Conservation (phyloP, 2,888 invertebrate species). For the Adelognathus sp. region DNA sequence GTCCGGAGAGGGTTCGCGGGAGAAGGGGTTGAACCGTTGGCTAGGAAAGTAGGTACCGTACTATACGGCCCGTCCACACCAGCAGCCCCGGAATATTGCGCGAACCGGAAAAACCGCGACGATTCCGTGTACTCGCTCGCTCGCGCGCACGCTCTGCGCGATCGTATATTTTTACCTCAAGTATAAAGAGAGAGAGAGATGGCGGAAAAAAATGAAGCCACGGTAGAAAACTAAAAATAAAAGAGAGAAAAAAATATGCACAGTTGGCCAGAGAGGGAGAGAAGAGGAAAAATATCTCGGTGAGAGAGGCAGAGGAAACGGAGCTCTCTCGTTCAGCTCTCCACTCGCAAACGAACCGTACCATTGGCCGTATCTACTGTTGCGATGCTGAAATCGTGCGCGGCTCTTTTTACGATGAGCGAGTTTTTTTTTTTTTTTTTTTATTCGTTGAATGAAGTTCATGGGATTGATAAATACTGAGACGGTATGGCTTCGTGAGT, state of each 20-base stretch:
- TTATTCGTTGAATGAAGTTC: too few species aligned
- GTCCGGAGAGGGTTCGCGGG: background rate
- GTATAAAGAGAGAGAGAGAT: slow-evolving; percentile 36
- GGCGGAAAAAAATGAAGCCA: slow-evolving; percentile 38
- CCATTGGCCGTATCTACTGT: slow-evolving; percentile 27
- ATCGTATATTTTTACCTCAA: slow-evolving; percentile 57
- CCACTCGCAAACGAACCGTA: slow-evolving; percentile 30
- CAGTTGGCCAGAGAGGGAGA: slow-evolving; percentile 66
- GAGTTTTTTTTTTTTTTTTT: too few species aligned
- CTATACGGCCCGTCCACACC: slow-evolving; percentile 56
- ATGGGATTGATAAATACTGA: too few species aligned
- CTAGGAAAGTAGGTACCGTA: slow-evolving; percentile 9
- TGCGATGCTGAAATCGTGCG: background rate
- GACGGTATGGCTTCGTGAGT: too few species aligned
- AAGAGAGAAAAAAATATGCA: slow-evolving; percentile 76
- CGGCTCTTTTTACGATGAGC: background rate
- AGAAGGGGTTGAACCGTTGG: background rate
- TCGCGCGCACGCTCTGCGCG: too few species aligned
- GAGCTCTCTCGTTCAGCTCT: slow-evolving; percentile 31
- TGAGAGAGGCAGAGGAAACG: slow-evolving; percentile 39
- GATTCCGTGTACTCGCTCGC: slow-evolving; percentile 53
- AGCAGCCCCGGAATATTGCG: slow-evolving; percentile 51
- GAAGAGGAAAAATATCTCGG: slow-evolving; percentile 68
- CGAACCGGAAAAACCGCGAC: slow-evolving; percentile 58
- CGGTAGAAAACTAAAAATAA: too few species aligned